Conservation (phyloP, 2,113 vertebrate species). For the Aramus guarauna region DNA sequence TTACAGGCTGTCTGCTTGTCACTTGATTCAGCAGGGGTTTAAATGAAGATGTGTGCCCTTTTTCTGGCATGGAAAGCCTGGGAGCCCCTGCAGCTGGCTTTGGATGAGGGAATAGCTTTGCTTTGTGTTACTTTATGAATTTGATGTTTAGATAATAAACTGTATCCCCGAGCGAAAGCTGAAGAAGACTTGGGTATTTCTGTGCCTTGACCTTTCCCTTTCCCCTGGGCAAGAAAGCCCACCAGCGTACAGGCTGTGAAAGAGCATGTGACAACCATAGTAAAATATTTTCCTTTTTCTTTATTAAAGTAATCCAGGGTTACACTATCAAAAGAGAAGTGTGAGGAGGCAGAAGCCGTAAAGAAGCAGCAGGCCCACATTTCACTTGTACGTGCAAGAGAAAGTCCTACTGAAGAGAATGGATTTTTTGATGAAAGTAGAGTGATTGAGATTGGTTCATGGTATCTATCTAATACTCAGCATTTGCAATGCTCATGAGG, state of each 20-base stretch:
- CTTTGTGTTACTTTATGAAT: slow-evolving; percentile 52
- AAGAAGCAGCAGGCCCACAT: background rate
- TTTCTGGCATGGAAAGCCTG: slow-evolving; percentile 42
- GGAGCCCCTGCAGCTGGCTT: slow-evolving; percentile 53
- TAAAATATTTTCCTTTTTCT: slow-evolving; percentile 30
- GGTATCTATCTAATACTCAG: background rate
- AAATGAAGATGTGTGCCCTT: slow-evolving; percentile 56
- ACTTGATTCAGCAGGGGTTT: slow-evolving; percentile 31
- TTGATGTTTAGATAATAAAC: slow-evolving; percentile 55
- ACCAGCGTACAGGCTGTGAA: slow-evolving; percentile 3
- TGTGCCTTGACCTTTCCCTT: slow-evolving; percentile 37
- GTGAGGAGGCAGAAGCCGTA: background rate
- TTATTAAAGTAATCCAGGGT: background rate
- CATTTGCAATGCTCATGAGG: background rate
- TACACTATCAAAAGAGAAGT: background rate
- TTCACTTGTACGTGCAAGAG: background rate
- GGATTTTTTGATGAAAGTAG: background rate
- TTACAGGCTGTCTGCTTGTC: slow-evolving; percentile 44
- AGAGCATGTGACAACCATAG: background rate
- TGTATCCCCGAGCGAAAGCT: background rate
- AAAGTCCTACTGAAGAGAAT: background rate
- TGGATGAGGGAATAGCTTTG: slow-evolving; percentile 43
- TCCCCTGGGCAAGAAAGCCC: slow-evolving; percentile 20
- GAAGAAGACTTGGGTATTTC: slow-evolving; percentile 45
- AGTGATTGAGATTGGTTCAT: background rate